phyloP scores from a whole-genome alignment of 2,888 invertebrate species.

The Eupithecia subfuscata region DNA sequence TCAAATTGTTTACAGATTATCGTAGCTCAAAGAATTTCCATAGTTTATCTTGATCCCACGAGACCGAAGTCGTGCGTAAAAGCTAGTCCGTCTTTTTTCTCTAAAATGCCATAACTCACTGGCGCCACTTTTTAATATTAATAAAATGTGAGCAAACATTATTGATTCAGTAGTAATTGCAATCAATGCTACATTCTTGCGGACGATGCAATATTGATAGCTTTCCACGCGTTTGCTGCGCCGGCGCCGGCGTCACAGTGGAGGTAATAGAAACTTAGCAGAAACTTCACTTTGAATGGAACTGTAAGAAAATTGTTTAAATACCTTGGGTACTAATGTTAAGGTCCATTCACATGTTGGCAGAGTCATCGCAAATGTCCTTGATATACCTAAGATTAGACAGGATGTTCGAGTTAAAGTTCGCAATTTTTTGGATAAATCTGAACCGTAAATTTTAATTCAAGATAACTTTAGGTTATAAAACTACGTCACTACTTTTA shows the following conservation, averaged over 20 bases:
- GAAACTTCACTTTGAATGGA: slow-evolving; percentile 7
- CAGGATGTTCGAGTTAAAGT: background rate
- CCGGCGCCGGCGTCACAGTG: slow-evolving; percentile 43
- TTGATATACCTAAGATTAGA: background rate
- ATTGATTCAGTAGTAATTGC: slow-evolving; percentile 33
- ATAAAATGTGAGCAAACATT: slow-evolving; percentile 24
- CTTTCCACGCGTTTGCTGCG: slow-evolving; percentile 44
- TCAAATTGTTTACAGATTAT: background rate
- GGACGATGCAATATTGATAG: slow-evolving; percentile 47
- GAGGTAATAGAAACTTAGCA: background rate
- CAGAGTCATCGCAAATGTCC: background rate
- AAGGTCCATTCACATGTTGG: background rate
- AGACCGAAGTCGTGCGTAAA: background rate
- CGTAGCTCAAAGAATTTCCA: background rate
- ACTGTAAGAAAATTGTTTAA: background rate
- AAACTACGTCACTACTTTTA: no score
- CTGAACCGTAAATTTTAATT: background rate
- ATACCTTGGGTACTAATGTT: background rate
- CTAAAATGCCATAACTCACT: slow-evolving; percentile 14
- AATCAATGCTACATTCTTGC: slow-evolving; percentile 44
- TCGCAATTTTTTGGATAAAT: background rate
- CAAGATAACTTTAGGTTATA: no score
- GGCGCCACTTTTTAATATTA: slow-evolving; percentile 19
- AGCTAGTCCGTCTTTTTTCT: slow-evolving; percentile 1
- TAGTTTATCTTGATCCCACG: background rate